phyloP scores from a whole-genome alignment of 2,797 vertebrate genomes.

The Diceros bicornis region DNA sequence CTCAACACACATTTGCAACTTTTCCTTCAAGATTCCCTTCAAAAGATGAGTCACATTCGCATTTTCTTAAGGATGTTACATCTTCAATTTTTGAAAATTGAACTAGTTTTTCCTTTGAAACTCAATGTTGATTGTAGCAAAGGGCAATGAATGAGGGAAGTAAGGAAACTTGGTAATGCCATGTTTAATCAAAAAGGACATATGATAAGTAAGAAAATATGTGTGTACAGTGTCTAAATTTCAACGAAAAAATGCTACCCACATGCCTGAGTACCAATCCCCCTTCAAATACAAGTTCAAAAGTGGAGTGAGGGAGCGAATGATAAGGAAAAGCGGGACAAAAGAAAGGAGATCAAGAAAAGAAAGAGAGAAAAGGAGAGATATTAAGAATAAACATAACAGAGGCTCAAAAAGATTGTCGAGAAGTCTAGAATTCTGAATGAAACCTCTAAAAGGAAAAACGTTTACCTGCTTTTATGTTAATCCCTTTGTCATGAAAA shows the following conservation, averaged over 20 bases:
- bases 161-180: neutral
- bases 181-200: slow-evolving; percentile 12
- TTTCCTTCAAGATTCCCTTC: slow-evolving; percentile 41
- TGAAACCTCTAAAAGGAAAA: neutral
- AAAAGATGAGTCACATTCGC: neutral
- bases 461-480: neutral
- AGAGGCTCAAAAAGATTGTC: neutral
- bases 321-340: neutral
- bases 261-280: neutral
- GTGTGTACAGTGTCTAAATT: neutral
- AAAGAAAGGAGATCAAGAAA: neutral
- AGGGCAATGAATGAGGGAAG: neutral
- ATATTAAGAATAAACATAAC: neutral
- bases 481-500: neutral
- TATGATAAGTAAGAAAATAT: neutral
- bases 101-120: slow-evolving; percentile 43
- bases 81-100: slow-evolving; percentile 31
- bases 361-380: neutral
- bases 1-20: neutral
- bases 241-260: neutral
- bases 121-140: neutral
- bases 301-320: neutral
- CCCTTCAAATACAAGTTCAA: neutral
- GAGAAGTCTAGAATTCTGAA: slow-evolving; percentile 31
- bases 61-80: neutral